These are phyloP conservation scores for Emys orbicularis DNA, from an alignment of 2,797 vertebrate species.

Conservation along the genomic window DNA sequence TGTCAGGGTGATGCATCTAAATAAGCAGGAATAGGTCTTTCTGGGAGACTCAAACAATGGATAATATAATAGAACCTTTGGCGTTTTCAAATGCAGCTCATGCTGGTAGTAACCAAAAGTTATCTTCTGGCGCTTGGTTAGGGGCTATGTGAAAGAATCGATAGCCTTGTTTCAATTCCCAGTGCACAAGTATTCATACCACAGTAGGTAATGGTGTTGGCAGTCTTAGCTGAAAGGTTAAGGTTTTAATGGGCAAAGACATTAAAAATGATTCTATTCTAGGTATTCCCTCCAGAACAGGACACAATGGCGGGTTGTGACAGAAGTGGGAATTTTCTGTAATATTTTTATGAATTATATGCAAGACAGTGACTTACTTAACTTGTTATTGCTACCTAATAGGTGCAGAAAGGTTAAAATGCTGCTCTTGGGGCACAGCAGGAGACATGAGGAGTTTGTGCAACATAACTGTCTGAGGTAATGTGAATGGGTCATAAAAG, in stretches of 20 bases:
- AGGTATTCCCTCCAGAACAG: neutral
- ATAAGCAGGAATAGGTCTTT: neutral
- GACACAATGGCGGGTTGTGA: neutral
- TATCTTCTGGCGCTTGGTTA: neutral
- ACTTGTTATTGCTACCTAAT: neutral
- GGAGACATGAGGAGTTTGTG: neutral
- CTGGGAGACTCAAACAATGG: neutral
- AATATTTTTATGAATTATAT: neutral
- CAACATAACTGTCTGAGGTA: neutral
- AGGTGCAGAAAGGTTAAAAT: neutral
- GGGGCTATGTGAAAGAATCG: neutral
- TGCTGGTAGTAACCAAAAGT: neutral
- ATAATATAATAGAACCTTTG: neutral
- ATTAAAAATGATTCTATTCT: neutral
- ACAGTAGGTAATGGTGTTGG: neutral
- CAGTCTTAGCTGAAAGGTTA: neutral
- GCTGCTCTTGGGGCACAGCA: neutral
- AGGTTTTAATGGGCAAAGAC: neutral
- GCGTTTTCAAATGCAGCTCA: neutral
- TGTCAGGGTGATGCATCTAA: neutral
- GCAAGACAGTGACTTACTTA: neutral
- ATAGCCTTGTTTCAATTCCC: neutral
- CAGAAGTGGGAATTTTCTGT: neutral
- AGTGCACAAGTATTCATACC: neutral
- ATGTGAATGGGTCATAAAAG: neutral